Evolutionary conservation across 2,888 invertebrate genomes (phyloP).

Genomic region (Dicranocentrus wangi): DNA sequence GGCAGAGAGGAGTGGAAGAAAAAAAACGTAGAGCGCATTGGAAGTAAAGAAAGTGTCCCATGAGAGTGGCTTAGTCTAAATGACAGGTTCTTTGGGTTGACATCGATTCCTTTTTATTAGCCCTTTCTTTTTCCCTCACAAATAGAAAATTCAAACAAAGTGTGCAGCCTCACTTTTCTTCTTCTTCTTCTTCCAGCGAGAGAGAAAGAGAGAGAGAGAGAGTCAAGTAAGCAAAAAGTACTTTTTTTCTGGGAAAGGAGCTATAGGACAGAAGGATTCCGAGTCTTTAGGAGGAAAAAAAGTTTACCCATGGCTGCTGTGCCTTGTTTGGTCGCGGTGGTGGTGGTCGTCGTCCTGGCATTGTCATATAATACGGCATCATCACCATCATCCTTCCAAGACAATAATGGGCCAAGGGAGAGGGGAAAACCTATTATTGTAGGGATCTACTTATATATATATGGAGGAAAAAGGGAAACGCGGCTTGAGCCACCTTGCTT

Average conservation of each 20-base stretch:
- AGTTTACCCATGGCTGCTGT: too few species aligned
- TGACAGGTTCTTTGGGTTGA: constrained; percentile 63
- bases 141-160: too few species aligned
- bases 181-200: constrained; percentile 18
- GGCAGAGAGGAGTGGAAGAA: too few species aligned
- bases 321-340: too few species aligned
- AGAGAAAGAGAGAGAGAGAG: not conserved
- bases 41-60: constrained; percentile 39
- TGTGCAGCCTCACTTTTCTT: not conserved
- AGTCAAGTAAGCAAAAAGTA: not conserved
- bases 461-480: too few species aligned
- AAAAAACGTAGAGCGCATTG: not conserved
- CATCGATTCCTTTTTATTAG: constrained; percentile 66
- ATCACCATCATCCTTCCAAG: constrained; percentile 20
- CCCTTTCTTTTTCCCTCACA: constrained; percentile 21
- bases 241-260: too few species aligned
- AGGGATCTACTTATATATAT: too few species aligned
- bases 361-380: not conserved
- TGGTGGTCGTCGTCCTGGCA: not conserved
- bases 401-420: constrained; percentile 56
- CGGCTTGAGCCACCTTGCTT: too few species aligned
- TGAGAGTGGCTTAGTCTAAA: constrained; percentile 56
- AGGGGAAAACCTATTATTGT: constrained; percentile 3
- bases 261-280: too few species aligned
- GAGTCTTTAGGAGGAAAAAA: too few species aligned